Base-by-base conservation (phyloP, 2,113 vertebrate species). In the Acinonyx jubatus region DNA sequence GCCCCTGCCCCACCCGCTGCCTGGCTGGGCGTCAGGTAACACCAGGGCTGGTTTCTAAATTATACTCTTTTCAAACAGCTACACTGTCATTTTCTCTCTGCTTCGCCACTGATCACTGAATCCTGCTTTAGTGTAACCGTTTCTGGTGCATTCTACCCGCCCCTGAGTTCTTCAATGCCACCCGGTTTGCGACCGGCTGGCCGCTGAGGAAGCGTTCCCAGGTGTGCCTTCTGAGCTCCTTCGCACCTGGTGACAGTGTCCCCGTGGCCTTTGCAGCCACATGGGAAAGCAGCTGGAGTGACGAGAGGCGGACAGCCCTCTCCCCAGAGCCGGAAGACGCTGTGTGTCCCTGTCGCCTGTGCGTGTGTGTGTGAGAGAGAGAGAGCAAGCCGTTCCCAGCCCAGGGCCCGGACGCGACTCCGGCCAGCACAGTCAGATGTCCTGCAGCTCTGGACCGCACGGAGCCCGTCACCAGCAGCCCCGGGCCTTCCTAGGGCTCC, bases 331-430 rank as follows among this genome's bases (percentile, higher is more conserved):
- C 41, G 29, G 6, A 23, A 1, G 79, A 50, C 31, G 3, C 10
- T 4, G 79, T 8, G 9, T 6, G 8, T 36, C 50, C 21, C 1
- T 5, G 33, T 2, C 1, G 16, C 78, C 31, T 1, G 16, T 5
- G 4, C 4, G 16, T 41, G 41, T 41, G 38, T 41, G 41, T 38
- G 36, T 38, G 36, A 41, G 41, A 41, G 41, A 41, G 41, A 41
- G 41, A 6, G 25, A 10, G 89, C 5, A 5, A 25, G 21, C n/a
- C 18, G 12, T n/a, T 4, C 13, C 65, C 78, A 33, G 4, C 27
- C 78, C 4, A 1, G 13, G 18, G 45, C 33, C 36, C 31, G 14
- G n/a, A 33, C 2, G 6, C 2, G 1, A 36, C 41, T 79, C 6
- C 3, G 1, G 33, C 76, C n/a, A 1, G 15, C 25, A 36, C 11